These are phyloP conservation scores for Cephalopterus ornatus DNA, from an alignment of 2,113 vertebrate genomes.

Conservation along the genomic window DNA sequence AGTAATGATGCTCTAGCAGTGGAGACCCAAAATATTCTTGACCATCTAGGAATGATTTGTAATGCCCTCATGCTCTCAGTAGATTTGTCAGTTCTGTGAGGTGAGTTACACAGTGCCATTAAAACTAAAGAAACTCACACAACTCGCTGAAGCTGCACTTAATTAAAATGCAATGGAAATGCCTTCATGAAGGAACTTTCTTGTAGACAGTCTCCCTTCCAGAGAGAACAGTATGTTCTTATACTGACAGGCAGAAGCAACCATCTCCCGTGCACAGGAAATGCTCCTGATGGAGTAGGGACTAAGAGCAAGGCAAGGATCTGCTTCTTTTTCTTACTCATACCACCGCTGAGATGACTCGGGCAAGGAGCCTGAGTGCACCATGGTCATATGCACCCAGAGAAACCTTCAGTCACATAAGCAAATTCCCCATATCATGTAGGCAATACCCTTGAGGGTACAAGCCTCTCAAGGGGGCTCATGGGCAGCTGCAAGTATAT, in stretches of 20 bases:
- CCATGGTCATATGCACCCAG: accelerated
- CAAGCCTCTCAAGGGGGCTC: neutral
- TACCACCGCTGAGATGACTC: neutral
- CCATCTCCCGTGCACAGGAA: neutral
- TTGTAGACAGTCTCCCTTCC: neutral
- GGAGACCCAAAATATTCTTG: neutral
- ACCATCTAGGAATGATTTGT: neutral
- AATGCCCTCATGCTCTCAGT: neutral
- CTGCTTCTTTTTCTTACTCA: neutral
- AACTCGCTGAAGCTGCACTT: neutral
- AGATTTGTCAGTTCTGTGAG: neutral
- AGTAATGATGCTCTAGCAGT: neutral
- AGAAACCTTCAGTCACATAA: neutral
- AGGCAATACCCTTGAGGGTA: too few relatives aligned
- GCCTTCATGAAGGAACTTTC: neutral
- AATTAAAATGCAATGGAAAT: neutral
- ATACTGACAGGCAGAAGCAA: neutral
- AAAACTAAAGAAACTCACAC: neutral
- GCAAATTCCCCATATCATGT: neutral
- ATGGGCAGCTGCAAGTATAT: neutral
- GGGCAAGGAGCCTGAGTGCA: neutral
- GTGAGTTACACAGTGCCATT: neutral
- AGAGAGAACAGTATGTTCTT: neutral
- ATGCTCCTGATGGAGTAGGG: accelerated
- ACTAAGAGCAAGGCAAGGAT: neutral